Percentiles rank a stretch among this genome's conserved stretches.
Evolutionary conservation across 2,113 vertebrate species (phyloP).

Genomic region (Sturnus vulgaris): DNA sequence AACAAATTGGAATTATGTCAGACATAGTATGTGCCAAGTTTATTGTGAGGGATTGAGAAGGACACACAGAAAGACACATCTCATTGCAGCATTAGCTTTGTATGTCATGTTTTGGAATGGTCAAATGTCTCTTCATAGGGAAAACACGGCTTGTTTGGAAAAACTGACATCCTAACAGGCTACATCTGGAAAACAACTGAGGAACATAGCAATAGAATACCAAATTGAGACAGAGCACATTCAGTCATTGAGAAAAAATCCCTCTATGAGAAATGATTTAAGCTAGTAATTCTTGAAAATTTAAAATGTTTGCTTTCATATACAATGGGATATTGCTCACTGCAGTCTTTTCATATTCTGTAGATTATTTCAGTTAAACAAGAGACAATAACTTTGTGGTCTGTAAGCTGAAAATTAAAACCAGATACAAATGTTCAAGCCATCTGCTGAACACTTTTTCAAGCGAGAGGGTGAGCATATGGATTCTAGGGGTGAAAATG

Average conservation of each 20-base stretch:
- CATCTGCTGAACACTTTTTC: background rate
- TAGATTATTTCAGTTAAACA: slow-evolving; percentile 18
- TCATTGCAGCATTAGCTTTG: background rate
- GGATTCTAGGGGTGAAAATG: background rate
- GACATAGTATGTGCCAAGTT: background rate
- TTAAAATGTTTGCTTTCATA: slow-evolving; percentile 4
- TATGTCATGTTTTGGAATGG: background rate
- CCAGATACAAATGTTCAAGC: background rate
- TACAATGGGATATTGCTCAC: background rate
- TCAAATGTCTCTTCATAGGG: background rate
- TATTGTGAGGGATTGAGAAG: background rate
- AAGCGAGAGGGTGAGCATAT: background rate
- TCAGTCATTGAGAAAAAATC: slow-evolving; percentile 20
- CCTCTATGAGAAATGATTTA: background rate
- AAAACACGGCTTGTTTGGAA: background rate
- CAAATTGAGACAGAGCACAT: background rate
- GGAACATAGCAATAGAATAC: slow-evolving; percentile 18
- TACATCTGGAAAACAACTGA: slow-evolving; percentile 48
- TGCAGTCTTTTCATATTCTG: background rate
- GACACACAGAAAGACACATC: background rate
- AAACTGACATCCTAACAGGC: slow-evolving; percentile 21
- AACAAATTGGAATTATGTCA: background rate
- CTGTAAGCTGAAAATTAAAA: slow-evolving; percentile 38
- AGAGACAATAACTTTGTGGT: background rate
- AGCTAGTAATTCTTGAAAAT: slow-evolving; percentile 13